phyloP scores from a whole-genome alignment of 2,888 invertebrate genomes.

The Drosophila birchii region DNA sequence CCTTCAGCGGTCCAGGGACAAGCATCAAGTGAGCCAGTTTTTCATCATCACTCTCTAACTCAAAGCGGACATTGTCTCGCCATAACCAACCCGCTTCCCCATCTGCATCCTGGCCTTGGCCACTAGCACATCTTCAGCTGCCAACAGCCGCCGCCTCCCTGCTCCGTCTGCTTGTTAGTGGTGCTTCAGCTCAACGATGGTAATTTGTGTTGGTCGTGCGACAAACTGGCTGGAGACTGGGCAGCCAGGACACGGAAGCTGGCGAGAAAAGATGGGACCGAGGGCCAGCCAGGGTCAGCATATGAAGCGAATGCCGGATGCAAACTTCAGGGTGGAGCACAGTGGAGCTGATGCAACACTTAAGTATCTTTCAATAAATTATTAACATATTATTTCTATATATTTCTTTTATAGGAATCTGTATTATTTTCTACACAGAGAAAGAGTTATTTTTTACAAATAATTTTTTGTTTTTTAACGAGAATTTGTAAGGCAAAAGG shows the following conservation, averaged over 20 bases:
- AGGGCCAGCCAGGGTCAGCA: conserved; percentile 25
- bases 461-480: neutral
- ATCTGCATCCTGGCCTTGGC: neutral
- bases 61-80: conserved; percentile 33
- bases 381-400: neutral
- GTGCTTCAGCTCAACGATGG: conserved; percentile 54
- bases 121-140: neutral
- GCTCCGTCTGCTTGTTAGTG: conserved; percentile 45
- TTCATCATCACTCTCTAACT: conserved; percentile 54
- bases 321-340: conserved; percentile 23
- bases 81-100: neutral
- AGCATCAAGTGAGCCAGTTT: conserved; percentile 36
- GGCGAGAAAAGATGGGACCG: neutral
- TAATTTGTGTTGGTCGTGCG: conserved; percentile 50
- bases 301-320: conserved; percentile 38
- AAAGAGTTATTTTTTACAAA: neutral
- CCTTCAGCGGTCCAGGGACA: conserved; percentile 12
- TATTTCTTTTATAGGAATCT: neutral
- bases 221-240: conserved; percentile 11
- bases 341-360: conserved; percentile 1
- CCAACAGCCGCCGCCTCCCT: conserved; percentile 1
- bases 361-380: neutral
- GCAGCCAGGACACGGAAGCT: neutral
- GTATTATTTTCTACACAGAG: neutral
- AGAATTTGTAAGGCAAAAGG: neutral